Evolutionary conservation across 1,140 invertebrate species (phyloP).

Genomic region (Ips typographus): DNA sequence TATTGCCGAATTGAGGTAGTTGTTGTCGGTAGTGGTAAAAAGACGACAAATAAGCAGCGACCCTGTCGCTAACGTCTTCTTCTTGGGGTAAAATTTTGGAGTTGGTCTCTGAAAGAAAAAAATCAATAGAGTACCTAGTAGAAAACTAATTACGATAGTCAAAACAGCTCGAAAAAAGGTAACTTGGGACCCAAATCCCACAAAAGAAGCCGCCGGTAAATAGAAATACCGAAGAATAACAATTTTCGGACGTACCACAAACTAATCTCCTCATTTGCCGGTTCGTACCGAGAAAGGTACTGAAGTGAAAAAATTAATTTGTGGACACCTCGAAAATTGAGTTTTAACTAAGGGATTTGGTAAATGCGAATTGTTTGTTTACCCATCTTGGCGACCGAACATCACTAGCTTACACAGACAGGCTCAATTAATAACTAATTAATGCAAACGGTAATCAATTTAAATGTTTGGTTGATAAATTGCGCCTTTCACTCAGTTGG

Average conservation of each 20-base stretch:
- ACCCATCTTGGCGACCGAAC: too few species aligned
- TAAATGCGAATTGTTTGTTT: too few species aligned
- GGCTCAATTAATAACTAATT: too few species aligned
- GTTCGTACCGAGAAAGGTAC: constrained; percentile 21
- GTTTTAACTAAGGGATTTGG: neutral
- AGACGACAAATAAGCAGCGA: too few species aligned
- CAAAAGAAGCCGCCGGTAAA: constrained; percentile 11
- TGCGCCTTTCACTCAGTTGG: too few species aligned
- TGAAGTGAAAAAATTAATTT: constrained; percentile 23
- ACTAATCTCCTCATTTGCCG: constrained; percentile 14
- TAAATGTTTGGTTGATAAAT: too few species aligned
- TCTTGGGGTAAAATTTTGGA: constrained; percentile 23
- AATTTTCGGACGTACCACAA: neutral
- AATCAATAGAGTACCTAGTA: neutral
- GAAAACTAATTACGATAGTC: neutral
- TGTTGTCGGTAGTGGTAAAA: too few species aligned
- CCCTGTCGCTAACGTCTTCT: constrained; percentile 4
- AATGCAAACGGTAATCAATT: too few species aligned
- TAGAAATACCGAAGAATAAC: constrained; percentile 8
- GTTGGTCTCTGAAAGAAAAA: constrained; percentile 14
- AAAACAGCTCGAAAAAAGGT: neutral
- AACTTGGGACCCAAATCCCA: constrained; percentile 1
- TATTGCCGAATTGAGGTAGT: too few species aligned
- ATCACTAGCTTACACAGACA: too few species aligned
- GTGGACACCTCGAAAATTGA: too few species aligned